Evolutionary conservation across 2,888 invertebrate species (phyloP), one percentile per base, ranked within the genome.

Genomic region (Oxyteleia sp.): DNA sequence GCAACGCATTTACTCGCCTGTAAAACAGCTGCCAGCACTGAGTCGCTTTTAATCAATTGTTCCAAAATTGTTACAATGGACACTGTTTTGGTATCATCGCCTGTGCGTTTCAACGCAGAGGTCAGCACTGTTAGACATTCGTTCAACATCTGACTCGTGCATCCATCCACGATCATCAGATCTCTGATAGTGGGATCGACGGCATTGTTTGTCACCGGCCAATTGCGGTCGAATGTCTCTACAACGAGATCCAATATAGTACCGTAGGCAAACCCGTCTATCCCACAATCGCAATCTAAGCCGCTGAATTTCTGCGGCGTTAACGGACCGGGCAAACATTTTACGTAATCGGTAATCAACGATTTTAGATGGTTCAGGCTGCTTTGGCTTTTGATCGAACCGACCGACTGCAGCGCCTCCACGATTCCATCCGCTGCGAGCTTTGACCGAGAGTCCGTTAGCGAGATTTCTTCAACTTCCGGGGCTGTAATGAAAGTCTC

Each of bases 251-350:
- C 93, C 2, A 97, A 87, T 4, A 96, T 88, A 26, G 93, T 92
- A 0, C 94, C 92, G 87, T 95, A 96, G 0, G 93, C 86, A 13
- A 94, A 93, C 2, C 94, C 87, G 3, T 94, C 92, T 38, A 95
- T 94, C 23, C 92, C 84, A 18, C 87, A 69, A 92, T 94, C 94
- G 63, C 85, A 82, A 91, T 97, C 96, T 0, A 94, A 84, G 38
- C 94, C 93, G 10, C 93, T 89, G n/a, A 96, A 92, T 90, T 95
- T 96, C 90, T 97, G 96, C 15, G 95, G 94, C 0, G 96, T 97
- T 29, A 95, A 88, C 0, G 95, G 94, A 7, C 95, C 95, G 0
- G 95, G 95, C 0, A 95, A 92, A 32, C 87, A 87, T 38, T 80
- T 80, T 5, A 79, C 53, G 66, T 91, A 92, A 57, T 88, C 80